phyloP scores from a whole-genome alignment of 2,888 invertebrate genomes.

The Oxyscelio sp. region DNA sequence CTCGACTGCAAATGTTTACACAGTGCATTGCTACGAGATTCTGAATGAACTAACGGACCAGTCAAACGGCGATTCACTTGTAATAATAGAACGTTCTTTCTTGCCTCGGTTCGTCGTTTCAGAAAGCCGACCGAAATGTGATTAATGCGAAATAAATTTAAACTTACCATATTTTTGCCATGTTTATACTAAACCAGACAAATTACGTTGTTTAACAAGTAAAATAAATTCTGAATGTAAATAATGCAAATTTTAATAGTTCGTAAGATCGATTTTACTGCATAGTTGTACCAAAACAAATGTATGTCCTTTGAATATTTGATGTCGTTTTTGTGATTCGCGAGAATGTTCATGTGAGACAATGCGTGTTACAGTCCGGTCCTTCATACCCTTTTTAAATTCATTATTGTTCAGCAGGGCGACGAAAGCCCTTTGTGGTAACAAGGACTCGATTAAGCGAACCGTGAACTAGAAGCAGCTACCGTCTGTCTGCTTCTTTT shows the following conservation, averaged over 20 bases:
- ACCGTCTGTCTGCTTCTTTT: constrained; percentile 83
- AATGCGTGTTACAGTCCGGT: constrained; percentile 68
- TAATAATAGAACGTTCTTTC: constrained; percentile 83
- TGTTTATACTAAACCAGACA: no score
- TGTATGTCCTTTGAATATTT: constrained; percentile 40
- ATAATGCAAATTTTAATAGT: no score
- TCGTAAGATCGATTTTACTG: no score
- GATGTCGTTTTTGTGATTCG: constrained; percentile 46
- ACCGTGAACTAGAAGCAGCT: constrained; percentile 82
- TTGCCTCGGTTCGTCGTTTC: constrained; percentile 8
- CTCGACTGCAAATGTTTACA: constrained; percentile 84
- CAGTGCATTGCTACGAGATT: constrained; percentile 81
- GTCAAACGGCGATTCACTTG: constrained; percentile 82
- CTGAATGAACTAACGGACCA: constrained; percentile 81
- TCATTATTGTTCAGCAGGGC: constrained; percentile 73
- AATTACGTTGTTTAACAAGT: no score
- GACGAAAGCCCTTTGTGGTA: constrained; percentile 78
- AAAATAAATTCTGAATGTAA: no score
- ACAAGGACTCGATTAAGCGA: constrained; percentile 80
- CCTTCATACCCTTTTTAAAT: constrained; percentile 73
- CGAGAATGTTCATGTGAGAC: constrained; percentile 58
- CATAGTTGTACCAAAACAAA: constrained; percentile 41
- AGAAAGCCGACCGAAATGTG: background rate
- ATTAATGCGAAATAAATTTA: background rate
- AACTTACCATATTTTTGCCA: no score